Evolutionary conservation across 2,797 vertebrate species (phyloP).

Genomic region (Benthosema pterotum): DNA sequence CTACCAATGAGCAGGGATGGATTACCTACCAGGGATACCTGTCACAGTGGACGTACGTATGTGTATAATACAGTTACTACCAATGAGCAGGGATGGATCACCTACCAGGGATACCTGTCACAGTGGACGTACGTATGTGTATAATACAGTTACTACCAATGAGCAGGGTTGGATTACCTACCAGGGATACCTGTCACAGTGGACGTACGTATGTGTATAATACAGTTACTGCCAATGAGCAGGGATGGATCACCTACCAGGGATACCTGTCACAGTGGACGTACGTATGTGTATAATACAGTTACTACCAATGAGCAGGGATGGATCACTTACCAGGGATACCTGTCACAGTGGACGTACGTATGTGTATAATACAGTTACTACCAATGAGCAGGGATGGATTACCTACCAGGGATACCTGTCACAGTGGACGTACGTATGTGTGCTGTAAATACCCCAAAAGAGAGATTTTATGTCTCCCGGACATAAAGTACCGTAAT

Average conservation of each 20-base stretch:
- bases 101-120: too few species aligned
- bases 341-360: constrained; percentile 98
- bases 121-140: too few species aligned
- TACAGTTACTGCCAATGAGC: constrained; percentile 93
- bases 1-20: too few species aligned
- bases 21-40: too few species aligned
- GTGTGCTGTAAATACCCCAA: background rate
- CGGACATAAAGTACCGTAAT: too few species aligned
- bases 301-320: constrained; percentile 93
- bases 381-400: too few species aligned
- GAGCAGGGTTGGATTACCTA: constrained; percentile 96
- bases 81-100: too few species aligned
- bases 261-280: constrained; percentile 96
- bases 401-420: too few species aligned
- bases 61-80: too few species aligned
- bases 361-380: constrained; percentile 64
- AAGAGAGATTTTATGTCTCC: too few species aligned
- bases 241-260: constrained; percentile 96
- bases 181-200: constrained; percentile 96
- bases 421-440: constrained; percentile 97
- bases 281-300: constrained; percentile 95
- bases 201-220: constrained; percentile 96
- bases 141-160: constrained; percentile 94
- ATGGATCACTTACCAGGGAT: constrained; percentile 97
- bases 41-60: too few species aligned